Conservation (phyloP, 2,888 invertebrate genomes). For the Spodoptera picta region DNA sequence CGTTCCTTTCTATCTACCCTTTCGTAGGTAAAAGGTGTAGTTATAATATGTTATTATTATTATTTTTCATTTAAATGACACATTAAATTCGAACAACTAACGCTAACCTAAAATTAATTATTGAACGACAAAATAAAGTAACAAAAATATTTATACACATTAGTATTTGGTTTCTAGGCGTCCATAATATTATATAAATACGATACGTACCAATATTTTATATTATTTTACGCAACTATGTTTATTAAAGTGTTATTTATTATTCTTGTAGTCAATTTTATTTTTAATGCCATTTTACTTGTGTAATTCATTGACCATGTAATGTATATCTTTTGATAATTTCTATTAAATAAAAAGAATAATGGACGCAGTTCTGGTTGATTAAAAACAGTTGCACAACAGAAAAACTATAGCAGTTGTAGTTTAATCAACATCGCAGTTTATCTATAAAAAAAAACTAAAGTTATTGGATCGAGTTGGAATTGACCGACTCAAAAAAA, state of each 20-base stretch:
- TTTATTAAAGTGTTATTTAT: conserved; percentile 27
- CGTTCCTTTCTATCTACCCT: too few species aligned
- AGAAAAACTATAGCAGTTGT: too few species aligned
- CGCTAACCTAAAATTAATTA: conserved; percentile 64
- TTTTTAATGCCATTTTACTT: conserved; percentile 17
- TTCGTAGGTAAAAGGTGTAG: conserved; percentile 8
- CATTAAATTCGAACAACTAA: conserved; percentile 54
- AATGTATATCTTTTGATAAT: neutral
- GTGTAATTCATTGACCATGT: neutral
- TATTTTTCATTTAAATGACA: conserved; percentile 45
- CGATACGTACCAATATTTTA: conserved; percentile 44
- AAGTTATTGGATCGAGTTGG: too few species aligned
- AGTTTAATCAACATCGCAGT: too few species aligned
- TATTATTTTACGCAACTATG: conserved; percentile 20
- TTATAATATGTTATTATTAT: conserved; percentile 12
- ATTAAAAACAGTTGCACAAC: too few species aligned
- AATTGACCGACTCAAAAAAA: too few species aligned
- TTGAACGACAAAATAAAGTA: conserved; percentile 62
- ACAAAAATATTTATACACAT: conserved; percentile 74
- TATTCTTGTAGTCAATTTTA: conserved; percentile 15
- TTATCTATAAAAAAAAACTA: too few species aligned
- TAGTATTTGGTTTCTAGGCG: conserved; percentile 83
- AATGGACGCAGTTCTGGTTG: too few species aligned
- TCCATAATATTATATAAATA: conserved; percentile 33
- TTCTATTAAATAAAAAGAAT: neutral